These are phyloP conservation scores for Ectemnius continuus DNA, from an alignment of 2,888 invertebrate genomes.

Conservation along the genomic window DNA sequence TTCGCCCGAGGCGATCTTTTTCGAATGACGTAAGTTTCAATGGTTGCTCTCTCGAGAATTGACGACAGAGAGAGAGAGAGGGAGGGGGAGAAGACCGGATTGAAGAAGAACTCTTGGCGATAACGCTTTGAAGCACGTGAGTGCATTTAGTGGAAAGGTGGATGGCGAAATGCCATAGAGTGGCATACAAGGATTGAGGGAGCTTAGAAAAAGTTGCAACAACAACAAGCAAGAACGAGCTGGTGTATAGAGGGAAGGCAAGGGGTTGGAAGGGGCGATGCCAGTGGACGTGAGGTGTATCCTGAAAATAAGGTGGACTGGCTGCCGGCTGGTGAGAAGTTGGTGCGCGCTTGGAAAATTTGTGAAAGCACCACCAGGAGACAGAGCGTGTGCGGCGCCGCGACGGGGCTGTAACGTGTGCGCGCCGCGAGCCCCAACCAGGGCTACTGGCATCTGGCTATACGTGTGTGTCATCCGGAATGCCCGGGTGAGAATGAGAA, in stretches of 20 bases:
- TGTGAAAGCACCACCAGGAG: constrained; percentile 35
- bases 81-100: neutral
- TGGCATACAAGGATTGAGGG: constrained; percentile 7
- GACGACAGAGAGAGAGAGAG: too few relatives aligned
- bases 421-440: neutral
- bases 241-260: neutral
- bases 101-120: neutral
- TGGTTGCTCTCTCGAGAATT: too few relatives aligned
- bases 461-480: neutral
- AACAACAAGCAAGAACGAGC: neutral
- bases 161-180: constrained; percentile 1
- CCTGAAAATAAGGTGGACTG: constrained; percentile 42
- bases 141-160: constrained; percentile 27
- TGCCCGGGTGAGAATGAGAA: constrained; percentile 5
- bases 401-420: constrained; percentile 10
- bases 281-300: constrained; percentile 46
- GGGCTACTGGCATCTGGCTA: neutral
- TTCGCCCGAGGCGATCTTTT: too few relatives aligned
- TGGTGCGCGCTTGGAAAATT: constrained; percentile 45
- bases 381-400: neutral
- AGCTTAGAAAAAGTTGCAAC: neutral
- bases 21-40: too few relatives aligned
- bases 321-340: constrained; percentile 36
- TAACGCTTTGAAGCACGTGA: neutral
- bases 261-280: constrained; percentile 19